A percentile compares a stretch with the other conserved stretches of the same genome.
These are phyloP conservation scores for Ornithoptera priamus DNA, from an alignment of 2,888 invertebrate species.

Conservation along the genomic window DNA sequence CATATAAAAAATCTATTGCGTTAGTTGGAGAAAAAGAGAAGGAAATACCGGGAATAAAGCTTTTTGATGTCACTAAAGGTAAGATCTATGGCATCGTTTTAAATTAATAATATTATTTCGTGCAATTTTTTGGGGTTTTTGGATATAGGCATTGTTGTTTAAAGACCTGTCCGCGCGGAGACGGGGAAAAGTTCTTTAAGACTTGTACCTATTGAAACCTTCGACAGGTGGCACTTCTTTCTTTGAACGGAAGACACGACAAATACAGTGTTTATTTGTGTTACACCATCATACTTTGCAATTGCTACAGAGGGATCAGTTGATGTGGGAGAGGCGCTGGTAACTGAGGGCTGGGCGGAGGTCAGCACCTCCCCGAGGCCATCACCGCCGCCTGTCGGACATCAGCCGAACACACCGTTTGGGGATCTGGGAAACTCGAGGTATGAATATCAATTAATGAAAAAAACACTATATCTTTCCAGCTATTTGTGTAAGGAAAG, in stretches of 20 bases:
- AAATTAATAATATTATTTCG: too few species aligned
- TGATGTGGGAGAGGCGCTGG: conserved; percentile 81
- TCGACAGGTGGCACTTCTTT: too few species aligned
- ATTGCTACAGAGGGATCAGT: conserved; percentile 68
- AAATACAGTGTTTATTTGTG: too few species aligned
- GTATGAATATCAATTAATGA: conserved; percentile 32
- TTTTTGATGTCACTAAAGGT: conserved; percentile 85
- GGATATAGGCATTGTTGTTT: too few species aligned
- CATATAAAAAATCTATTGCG: conserved; percentile 80
- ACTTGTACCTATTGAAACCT: too few species aligned
- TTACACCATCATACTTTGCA: too few species aligned
- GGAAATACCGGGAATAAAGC: conserved; percentile 87
- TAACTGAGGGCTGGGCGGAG: conserved; percentile 80
- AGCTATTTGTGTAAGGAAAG: too few species aligned
- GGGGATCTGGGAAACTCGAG: conserved; percentile 66
- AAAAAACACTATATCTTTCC: too few species aligned
- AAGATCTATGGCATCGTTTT: conserved; percentile 15
- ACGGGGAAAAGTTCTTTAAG: too few species aligned
- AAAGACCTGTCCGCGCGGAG: too few species aligned
- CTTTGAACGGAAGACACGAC: too few species aligned
- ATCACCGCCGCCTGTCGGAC: conserved; percentile 42
- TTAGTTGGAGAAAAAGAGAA: conserved; percentile 82
- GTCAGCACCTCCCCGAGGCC: conserved; percentile 44
- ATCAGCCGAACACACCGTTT: conserved; percentile 50
- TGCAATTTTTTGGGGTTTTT: too few species aligned